Evolutionary conservation across 2,797 vertebrate genomes (phyloP), one percentile per base, ranked within the genome.

Genomic region (Clarias platycephalus): DNA sequence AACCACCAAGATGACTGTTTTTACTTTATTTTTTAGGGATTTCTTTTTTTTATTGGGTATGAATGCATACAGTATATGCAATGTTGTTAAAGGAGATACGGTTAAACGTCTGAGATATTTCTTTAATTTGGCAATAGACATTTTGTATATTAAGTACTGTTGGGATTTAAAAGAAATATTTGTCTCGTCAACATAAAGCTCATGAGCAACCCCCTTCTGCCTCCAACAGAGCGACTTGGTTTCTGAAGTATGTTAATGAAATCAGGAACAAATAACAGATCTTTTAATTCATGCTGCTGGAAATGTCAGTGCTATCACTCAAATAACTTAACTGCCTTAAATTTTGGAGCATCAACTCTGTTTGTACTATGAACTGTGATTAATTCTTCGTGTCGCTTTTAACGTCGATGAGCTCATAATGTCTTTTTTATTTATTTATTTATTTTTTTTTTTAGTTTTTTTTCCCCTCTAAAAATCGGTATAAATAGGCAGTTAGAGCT

Each of bases 191-290:
- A 53, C 40, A 9, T 66, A 64, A 80, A 20, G 58, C 64, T 64
- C n/a, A 79, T 20, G 63, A 12, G 9, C 40, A 80, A 4, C 77
- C 4, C 4, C 40, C 4, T 64, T 28, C 40, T 4, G 62, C 64
- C 62, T 66, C 62, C 78, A 53, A 10, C 78, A 31, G 62, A 31
- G 78, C 44, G n/a, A 80, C 40, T 53, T 22, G 18, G 8, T 80
- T 80, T 66, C 28, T 67, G 78, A 80, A 22, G 62, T 53, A 80
- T 80, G 78, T 95, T 95, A 95, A 95, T 95, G 94, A 95, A 95
- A 95, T 95, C 94, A 95, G 95, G 94, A 95, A 94, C 94, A 95
- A 95, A 95, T 95, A 94, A 95, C 94, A 95, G 93, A 95, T 95
- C 94, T 95, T 95, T 95, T 95, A 94, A 94, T 95, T 95, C 93